A percentile compares a stretch with the other conserved stretches of the same genome.
Conservation (phyloP, 1,140 invertebrate genomes). For the Hypothenemus hampei region DNA sequence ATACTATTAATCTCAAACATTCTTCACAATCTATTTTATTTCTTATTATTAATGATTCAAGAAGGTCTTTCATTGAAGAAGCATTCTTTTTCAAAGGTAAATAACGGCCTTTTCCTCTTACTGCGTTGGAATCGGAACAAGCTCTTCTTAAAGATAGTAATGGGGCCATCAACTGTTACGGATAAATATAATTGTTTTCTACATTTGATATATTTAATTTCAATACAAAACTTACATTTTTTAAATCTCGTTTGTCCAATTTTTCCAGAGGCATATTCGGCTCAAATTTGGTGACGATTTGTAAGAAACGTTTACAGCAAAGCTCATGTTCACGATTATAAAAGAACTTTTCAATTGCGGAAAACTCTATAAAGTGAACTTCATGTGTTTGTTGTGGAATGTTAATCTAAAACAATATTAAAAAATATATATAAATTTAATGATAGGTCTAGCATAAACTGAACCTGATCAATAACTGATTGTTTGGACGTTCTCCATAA, state of each 20-base stretch:
- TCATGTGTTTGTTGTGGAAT: constrained; percentile 49
- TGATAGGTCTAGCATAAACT: background rate
- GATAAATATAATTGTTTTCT: too few relatives aligned
- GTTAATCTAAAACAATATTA: constrained; percentile 39
- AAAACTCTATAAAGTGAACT: constrained; percentile 48
- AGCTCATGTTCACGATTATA: constrained; percentile 50
- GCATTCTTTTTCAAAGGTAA: constrained; percentile 53
- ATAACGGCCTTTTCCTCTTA: constrained; percentile 48
- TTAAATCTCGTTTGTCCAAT: constrained; percentile 38
- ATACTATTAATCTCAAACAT: constrained; percentile 57
- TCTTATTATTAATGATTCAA: constrained; percentile 61
- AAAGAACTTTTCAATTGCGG: constrained; percentile 52
- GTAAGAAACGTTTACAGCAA: constrained; percentile 36
- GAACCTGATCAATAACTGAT: constrained; percentile 54
- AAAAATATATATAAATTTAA: background rate
- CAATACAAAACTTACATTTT: constrained; percentile 31
- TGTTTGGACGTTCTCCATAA: constrained; percentile 68
- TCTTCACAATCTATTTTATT: constrained; percentile 62
- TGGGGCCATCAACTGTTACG: constrained; percentile 55
- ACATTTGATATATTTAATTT: background rate
- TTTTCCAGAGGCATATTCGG: constrained; percentile 33
- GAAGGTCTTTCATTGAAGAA: constrained; percentile 64
- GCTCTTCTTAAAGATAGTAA: constrained; percentile 65
- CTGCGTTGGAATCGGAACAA: constrained; percentile 67
- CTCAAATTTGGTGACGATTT: constrained; percentile 33